A percentile compares a stretch with the other conserved stretches of the same genome.
These are phyloP conservation scores for Teleiodes luculella DNA, from an alignment of 2,888 invertebrate species.

Conservation along the genomic window DNA sequence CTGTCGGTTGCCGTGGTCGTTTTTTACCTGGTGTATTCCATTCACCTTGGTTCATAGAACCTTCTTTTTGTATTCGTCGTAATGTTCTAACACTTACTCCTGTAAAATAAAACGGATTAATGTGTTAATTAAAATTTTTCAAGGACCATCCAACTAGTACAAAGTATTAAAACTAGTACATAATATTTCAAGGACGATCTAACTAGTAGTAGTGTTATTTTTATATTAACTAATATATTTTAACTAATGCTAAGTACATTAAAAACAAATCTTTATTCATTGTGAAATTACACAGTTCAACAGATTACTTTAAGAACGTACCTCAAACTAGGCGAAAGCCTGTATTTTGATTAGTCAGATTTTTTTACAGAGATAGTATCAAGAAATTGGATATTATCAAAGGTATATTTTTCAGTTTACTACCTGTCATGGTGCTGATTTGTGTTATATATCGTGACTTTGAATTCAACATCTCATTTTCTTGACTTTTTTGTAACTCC, in stretches of 20 bases:
- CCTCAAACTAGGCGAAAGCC: not conserved
- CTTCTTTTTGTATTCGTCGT: slow-evolving; percentile 2
- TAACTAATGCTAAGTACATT: not conserved
- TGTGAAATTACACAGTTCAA: not conserved
- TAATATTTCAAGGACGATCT: not conserved
- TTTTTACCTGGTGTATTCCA: slow-evolving; percentile 16
- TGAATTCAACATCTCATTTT: not conserved
- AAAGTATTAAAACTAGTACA: not conserved
- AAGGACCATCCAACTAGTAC: not conserved
- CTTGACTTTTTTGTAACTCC: not conserved
- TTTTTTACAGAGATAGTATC: not conserved
- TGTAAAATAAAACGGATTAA: slow-evolving; percentile 2
- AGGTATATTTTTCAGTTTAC: not conserved
- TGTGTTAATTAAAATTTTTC: not conserved
- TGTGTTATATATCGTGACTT: not conserved
- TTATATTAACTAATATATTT: not conserved
- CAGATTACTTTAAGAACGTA: not conserved
- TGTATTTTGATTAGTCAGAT: not conserved
- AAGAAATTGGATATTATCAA: not conserved
- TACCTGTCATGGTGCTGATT: not conserved
- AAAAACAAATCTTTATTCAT: not conserved
- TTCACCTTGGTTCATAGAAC: slow-evolving; percentile 8
- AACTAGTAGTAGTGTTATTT: not conserved
- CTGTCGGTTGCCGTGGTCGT: slow-evolving; percentile 6
- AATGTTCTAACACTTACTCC: slow-evolving; percentile 8